phyloP scores from a whole-genome alignment of 2,113 vertebrate genomes.

The Megaleporinus macrocephalus region DNA sequence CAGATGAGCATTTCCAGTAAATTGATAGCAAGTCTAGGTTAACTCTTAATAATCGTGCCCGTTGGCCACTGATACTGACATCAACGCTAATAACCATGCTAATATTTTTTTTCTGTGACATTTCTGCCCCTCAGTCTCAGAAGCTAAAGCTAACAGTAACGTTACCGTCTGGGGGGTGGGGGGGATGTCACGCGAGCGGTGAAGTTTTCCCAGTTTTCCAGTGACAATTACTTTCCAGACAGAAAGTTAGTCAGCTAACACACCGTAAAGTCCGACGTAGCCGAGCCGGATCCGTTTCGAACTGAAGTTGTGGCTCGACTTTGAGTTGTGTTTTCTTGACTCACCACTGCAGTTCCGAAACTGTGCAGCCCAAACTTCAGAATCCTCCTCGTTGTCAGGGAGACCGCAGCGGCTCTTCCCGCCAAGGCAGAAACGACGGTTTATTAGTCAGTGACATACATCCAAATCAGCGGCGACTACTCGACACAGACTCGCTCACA shows the following conservation, averaged over 20 bases:
- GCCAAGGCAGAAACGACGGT: not conserved
- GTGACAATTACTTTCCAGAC: not conserved
- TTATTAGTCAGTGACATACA: not conserved
- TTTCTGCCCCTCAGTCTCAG: not conserved
- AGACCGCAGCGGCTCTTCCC: not conserved
- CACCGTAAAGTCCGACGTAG: not conserved
- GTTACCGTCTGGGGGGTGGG: no score
- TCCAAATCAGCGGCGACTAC: not conserved
- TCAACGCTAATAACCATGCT: not conserved
- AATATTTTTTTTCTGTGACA: not conserved
- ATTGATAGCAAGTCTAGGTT: no score
- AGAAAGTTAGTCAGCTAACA: not conserved
- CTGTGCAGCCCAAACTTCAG: conserved; percentile 1
- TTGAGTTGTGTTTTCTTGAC: not conserved
- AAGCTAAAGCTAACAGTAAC: not conserved
- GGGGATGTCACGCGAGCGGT: no score
- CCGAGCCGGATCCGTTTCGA: not conserved
- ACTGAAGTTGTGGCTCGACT: not conserved
- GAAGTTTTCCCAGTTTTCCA: not conserved
- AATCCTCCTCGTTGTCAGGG: conserved; percentile 2
- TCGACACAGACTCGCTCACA: not conserved
- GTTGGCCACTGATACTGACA: not conserved
- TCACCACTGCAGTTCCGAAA: conserved; percentile 7
- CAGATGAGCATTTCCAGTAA: no score
- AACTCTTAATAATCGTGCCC: no score